Evolutionary conservation across 2,113 vertebrate genomes (phyloP).

Genomic region (Barbus barbus): DNA sequence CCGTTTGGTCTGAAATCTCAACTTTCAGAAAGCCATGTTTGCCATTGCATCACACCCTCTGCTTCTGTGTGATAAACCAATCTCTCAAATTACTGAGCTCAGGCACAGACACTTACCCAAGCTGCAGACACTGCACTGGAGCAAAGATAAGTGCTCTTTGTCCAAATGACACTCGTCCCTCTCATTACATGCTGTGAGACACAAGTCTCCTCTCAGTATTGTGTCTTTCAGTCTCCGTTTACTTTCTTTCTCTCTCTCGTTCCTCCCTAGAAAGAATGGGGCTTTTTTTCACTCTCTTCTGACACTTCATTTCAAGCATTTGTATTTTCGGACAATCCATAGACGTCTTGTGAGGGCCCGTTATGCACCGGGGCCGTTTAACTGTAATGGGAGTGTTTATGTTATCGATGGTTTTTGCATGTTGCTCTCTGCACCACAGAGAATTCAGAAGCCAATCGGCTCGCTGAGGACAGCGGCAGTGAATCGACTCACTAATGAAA

Average conservation of each 20-base stretch:
- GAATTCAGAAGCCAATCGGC: background rate
- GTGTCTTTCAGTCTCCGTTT: background rate
- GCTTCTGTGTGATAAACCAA: slow-evolving; percentile 26
- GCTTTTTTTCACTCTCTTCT: background rate
- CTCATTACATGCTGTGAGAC: slow-evolving; percentile 42
- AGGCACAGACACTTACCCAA: slow-evolving; percentile 14
- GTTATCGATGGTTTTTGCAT: slow-evolving; percentile 32
- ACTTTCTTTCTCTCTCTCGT: background rate
- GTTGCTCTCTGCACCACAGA: background rate
- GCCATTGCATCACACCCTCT: background rate
- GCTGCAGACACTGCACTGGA: slow-evolving; percentile 19
- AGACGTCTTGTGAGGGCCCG: slow-evolving; percentile 6
- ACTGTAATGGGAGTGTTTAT: background rate
- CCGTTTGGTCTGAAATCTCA: background rate
- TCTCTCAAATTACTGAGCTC: slow-evolving; percentile 16
- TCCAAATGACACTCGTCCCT: slow-evolving; percentile 42
- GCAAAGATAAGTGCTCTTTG: slow-evolving; percentile 39
- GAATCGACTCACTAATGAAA: slow-evolving; percentile 49
- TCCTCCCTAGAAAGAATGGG: background rate
- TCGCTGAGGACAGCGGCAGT: background rate
- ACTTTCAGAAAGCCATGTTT: background rate
- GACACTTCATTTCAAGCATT: slow-evolving; percentile 55
- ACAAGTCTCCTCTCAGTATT: slow-evolving; percentile 5
- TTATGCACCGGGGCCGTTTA: slow-evolving; percentile 23
- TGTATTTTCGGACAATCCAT: slow-evolving; percentile 52